These are phyloP conservation scores for Aphidius gifuensis DNA, from an alignment of 1,140 invertebrate species.

Conservation along the genomic window DNA sequence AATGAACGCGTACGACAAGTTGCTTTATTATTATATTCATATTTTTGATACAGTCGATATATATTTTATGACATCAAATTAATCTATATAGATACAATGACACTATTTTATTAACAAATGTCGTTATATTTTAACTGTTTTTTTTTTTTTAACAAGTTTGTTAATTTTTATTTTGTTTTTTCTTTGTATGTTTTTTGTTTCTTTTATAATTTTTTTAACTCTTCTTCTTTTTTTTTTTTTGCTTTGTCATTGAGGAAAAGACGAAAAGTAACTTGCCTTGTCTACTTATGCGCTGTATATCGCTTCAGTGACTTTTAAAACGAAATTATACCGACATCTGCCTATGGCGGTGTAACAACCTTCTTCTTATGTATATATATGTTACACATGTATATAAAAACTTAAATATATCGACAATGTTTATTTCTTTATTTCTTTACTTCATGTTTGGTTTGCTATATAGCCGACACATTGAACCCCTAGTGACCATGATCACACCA, in stretches of 20 bases:
- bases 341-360: constrained; percentile 35
- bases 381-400: not conserved
- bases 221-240: not conserved
- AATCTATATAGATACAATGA: too few species aligned
- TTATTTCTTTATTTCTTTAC: not conserved
- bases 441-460: too few species aligned
- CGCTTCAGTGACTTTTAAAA: constrained; percentile 54
- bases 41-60: constrained; percentile 13
- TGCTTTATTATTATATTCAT: constrained; percentile 10
- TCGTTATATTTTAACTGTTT: too few species aligned
- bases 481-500: not conserved
- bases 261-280: constrained; percentile 53
- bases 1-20: constrained; percentile 19
- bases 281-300: constrained; percentile 52
- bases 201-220: too few species aligned
- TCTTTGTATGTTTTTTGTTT: too few species aligned
- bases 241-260: constrained; percentile 45
- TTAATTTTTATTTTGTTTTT: too few species aligned
- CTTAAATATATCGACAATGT: too few species aligned
- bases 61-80: not conserved
- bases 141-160: too few species aligned
- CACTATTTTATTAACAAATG: too few species aligned
- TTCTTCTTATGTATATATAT: constrained; percentile 33
- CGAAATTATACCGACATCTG: constrained; percentile 55
- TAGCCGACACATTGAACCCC: not conserved